These are phyloP conservation scores for Neosilurus hyrtlii DNA, from an alignment of 2,797 vertebrate species.

Conservation along the genomic window DNA sequence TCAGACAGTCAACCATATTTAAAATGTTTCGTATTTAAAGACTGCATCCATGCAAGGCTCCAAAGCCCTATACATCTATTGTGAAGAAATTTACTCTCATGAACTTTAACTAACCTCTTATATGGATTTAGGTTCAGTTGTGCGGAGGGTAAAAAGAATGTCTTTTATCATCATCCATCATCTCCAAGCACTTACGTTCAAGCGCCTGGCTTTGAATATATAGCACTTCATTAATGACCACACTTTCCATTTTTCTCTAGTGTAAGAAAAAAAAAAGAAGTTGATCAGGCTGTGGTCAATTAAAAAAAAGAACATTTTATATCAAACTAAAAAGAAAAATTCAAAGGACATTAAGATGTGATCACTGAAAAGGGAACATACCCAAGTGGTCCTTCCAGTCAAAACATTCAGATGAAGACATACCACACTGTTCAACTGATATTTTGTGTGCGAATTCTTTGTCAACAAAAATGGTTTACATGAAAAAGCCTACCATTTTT, in stretches of 20 bases:
- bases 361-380: conserved; percentile 15
- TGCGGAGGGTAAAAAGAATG: conserved; percentile 23
- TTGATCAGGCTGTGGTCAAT: conserved; percentile 43
- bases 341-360: neutral
- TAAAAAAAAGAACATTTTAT: conserved; percentile 25
- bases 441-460: conserved; percentile 19
- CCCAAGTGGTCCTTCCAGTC: conserved; percentile 19
- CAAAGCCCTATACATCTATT: conserved; percentile 40
- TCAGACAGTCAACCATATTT: conserved; percentile 53
- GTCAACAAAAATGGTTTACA: neutral
- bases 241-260: conserved; percentile 42
- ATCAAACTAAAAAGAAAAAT: conserved; percentile 16
- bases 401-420: neutral
- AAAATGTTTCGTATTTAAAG: conserved; percentile 47
- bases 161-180: conserved; percentile 49
- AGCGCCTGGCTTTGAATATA: conserved; percentile 68
- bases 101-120: conserved; percentile 46
- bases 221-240: conserved; percentile 71
- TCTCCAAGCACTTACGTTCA: conserved; percentile 72
- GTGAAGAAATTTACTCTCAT: conserved; percentile 43
- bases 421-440: conserved; percentile 11
- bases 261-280: conserved; percentile 31
- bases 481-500: conserved; percentile 48
- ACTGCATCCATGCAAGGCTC: conserved; percentile 41
- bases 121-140: conserved; percentile 35